Percentiles rank a stretch among this genome's conserved stretches.
These are phyloP conservation scores for Oreohelix idahoensis DNA, from an alignment of 1,140 invertebrate species.

Conservation along the genomic window DNA sequence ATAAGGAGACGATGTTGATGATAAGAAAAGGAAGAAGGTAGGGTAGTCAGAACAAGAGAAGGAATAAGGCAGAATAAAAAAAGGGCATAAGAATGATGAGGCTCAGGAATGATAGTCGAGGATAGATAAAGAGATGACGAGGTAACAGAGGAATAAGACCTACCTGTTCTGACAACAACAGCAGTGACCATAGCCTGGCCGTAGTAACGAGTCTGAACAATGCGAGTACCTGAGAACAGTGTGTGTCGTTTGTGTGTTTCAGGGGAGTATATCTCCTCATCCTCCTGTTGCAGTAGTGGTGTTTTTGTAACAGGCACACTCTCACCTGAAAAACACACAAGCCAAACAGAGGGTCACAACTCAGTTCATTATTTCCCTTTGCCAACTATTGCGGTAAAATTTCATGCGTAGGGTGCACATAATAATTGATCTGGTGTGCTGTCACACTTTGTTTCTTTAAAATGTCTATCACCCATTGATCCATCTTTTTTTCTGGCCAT, in stretches of 20 bases:
- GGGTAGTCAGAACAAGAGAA: too few relatives aligned
- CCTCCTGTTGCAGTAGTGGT: constrained; percentile 79
- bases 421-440: too few relatives aligned
- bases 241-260: constrained; percentile 89
- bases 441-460: too few relatives aligned
- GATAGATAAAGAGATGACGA: not conserved
- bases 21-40: too few relatives aligned
- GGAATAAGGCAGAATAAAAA: not conserved
- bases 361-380: too few relatives aligned
- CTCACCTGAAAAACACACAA: constrained; percentile 78
- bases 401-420: too few relatives aligned
- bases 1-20: not conserved
- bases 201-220: constrained; percentile 95
- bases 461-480: too few relatives aligned
- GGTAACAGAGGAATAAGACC: constrained; percentile 15
- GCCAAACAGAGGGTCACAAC: too few relatives aligned
- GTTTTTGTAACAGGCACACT: constrained; percentile 94
- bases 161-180: constrained; percentile 85
- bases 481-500: too few relatives aligned
- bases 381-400: too few relatives aligned
- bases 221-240: constrained; percentile 93
- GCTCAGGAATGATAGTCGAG: too few relatives aligned
- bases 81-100: not conserved
- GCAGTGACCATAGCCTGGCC: constrained; percentile 80
- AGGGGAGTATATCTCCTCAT: constrained; percentile 70